Percentiles rank a stretch among this genome's conserved stretches.
phyloP scores from a whole-genome alignment of 2,888 invertebrate genomes.

The Calliopum simillimum region DNA sequence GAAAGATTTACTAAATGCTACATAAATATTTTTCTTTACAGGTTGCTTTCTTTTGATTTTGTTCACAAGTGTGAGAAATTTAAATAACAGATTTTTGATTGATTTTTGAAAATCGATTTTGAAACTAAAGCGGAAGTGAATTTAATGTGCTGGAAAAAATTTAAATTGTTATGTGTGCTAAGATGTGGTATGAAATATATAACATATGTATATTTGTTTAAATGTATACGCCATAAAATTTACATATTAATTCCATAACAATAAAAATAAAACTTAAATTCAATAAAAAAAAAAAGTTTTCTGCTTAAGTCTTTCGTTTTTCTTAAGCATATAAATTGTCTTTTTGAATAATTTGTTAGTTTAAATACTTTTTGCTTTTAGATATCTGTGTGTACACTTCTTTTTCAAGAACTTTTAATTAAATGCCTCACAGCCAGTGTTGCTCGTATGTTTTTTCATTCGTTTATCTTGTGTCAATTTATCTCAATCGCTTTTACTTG shows the following conservation, averaged over 20 bases:
- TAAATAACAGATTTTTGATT: conserved; percentile 23
- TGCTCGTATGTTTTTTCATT: neutral
- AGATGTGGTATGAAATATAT: neutral
- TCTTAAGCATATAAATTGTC: no score
- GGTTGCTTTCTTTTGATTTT: neutral
- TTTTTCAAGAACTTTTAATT: no score
- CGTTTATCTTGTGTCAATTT: conserved; percentile 30
- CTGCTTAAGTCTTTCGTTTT: no score
- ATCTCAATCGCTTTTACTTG: conserved; percentile 28
- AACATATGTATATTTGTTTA: neutral
- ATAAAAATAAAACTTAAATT: no score
- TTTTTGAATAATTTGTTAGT: no score
- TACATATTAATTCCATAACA: no score
- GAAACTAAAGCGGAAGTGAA: conserved; percentile 22
- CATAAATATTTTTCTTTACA: neutral
- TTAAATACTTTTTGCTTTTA: no score
- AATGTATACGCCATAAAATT: no score
- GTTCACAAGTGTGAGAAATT: conserved; percentile 26
- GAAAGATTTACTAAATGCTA: neutral
- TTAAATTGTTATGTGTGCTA: neutral
- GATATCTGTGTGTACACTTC: no score
- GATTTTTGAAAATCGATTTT: conserved; percentile 27
- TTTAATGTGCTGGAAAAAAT: neutral
- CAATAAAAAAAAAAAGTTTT: no score
- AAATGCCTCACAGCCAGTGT: neutral